Percentiles rank a stretch among this genome's conserved stretches.
Conservation (phyloP, 2,797 vertebrate species). For the Xenentodon cancila region DNA sequence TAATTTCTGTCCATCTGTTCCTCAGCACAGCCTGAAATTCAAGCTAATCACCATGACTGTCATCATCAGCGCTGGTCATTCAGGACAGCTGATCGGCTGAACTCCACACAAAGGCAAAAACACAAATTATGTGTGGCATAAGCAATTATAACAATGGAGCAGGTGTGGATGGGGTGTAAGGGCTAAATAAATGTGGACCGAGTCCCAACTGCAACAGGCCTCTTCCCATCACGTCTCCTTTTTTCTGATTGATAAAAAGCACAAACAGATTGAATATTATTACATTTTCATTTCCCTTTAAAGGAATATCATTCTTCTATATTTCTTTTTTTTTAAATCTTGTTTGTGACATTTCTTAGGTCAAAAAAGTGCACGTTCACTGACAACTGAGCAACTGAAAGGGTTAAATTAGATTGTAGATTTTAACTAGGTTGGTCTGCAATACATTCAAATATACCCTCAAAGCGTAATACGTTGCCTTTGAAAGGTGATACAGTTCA, state of each 20-base stretch:
- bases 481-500: too few relatives aligned
- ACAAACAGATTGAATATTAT: conserved; percentile 56
- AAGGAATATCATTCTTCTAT: too few relatives aligned
- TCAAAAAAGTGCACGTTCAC: too few relatives aligned
- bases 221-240: conserved; percentile 41
- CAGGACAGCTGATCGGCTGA: conserved; percentile 42
- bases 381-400: too few relatives aligned
- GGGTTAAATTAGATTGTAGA: too few relatives aligned
- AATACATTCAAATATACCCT: too few relatives aligned
- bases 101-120: conserved; percentile 31
- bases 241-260: conserved; percentile 45
- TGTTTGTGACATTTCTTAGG: too few relatives aligned
- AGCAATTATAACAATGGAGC: conserved; percentile 23
- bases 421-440: too few relatives aligned
- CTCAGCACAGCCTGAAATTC: conserved; percentile 51
- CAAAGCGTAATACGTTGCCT: too few relatives aligned
- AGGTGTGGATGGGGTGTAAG: conserved; percentile 28
- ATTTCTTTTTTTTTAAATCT: too few relatives aligned
- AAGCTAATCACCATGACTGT: conserved; percentile 66
- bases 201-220: conserved; percentile 1
- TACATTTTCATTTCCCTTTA: conserved; percentile 34
- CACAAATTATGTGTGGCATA: conserved; percentile 20
- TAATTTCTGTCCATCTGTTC: conserved; percentile 81
- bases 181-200: conserved; percentile 19
- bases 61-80: conserved; percentile 45